Conservation (phyloP, 2,888 invertebrate genomes). For the Torymus texanus region DNA sequence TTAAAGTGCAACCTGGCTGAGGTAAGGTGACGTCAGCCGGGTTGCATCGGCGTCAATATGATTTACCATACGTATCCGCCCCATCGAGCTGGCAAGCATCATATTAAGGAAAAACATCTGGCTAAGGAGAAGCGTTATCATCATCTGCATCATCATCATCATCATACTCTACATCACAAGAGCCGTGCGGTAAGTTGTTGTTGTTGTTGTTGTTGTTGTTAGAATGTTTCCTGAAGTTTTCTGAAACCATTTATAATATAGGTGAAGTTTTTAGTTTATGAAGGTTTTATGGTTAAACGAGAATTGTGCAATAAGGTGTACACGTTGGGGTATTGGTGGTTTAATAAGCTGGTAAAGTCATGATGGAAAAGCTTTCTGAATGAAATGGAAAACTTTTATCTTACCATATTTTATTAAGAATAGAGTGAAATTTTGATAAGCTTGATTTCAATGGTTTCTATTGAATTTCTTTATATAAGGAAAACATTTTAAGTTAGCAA, state of each 20-base stretch:
- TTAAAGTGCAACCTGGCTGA: conserved; percentile 63
- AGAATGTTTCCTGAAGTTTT: not conserved
- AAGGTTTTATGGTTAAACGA: too few species aligned
- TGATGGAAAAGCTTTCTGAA: too few species aligned
- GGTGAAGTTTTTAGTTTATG: not conserved
- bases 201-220: too few species aligned
- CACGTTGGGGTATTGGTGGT: too few species aligned
- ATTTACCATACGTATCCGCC: conserved; percentile 74
- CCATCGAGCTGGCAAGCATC: conserved; percentile 71
- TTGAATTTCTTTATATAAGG: too few species aligned
- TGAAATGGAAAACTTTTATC: too few species aligned
- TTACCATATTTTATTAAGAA: too few species aligned
- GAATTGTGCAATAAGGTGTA: too few species aligned
- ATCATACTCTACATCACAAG: conserved; percentile 71
- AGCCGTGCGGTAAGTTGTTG: conserved; percentile 70
- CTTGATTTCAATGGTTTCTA: too few species aligned
- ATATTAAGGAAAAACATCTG: conserved; percentile 67
- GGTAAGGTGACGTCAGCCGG: conserved; percentile 73
- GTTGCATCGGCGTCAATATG: conserved; percentile 70
- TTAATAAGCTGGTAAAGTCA: too few species aligned
- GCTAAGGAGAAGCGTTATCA: conserved; percentile 71
- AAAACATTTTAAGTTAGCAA: too few species aligned
- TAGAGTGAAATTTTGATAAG: too few species aligned
- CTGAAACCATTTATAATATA: not conserved
- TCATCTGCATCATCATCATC: conserved; percentile 70